Base-by-base conservation (phyloP, 2,113 vertebrate genomes). In the Salvelinus sp. region DNA sequence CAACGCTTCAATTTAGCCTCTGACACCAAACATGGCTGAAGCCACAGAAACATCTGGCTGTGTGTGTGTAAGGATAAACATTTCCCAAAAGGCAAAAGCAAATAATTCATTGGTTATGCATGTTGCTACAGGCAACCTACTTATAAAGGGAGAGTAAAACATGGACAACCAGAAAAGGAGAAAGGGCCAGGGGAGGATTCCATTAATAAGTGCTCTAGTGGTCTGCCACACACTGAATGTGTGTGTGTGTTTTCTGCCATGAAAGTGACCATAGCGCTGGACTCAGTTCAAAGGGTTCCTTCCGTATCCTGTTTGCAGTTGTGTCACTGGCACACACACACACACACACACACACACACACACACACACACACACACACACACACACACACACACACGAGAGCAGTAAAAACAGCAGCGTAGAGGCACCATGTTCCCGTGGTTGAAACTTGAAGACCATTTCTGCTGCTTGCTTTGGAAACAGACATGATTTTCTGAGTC, bases 401-500 rank as follows among this genome's bases (percentile, higher is more conserved):
- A 20, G 57, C 16, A 60, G 20, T 60, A 60, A 60, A 4, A 60
- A 60, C 58, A 6, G 58, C 18, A 18, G 50, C 0, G 50, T 16
- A 16, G 27, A 48, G 30, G 81, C 77, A 73, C 73, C 73, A 27
- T 83, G 90, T 91, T 92, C 80, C 78, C 62, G 82, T 74, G 84
- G 89, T 87, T 90, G 79, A 16, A 14, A 54, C 50, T 13, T 54
- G 50, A 54, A 54, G 50, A 54, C 69, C n/a, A 18, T 75, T 74
- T 22, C 70, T 80, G 48, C 83, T 79, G 79, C 72, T 75, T 63
- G 72, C 78, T 86, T 83, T 88, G 89, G 88, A 91, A 86, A 87
- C 81, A 81, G 74, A 91, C 83, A 83, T 86, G 86, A 54, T 22
- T 80, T 70, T 3, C 44, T 88, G 90, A 92, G 75, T 88, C 89